Evolutionary conservation across 2,797 vertebrate species (phyloP), one percentile per base, ranked within the genome.

Genomic region (Anguilla megastoma): DNA sequence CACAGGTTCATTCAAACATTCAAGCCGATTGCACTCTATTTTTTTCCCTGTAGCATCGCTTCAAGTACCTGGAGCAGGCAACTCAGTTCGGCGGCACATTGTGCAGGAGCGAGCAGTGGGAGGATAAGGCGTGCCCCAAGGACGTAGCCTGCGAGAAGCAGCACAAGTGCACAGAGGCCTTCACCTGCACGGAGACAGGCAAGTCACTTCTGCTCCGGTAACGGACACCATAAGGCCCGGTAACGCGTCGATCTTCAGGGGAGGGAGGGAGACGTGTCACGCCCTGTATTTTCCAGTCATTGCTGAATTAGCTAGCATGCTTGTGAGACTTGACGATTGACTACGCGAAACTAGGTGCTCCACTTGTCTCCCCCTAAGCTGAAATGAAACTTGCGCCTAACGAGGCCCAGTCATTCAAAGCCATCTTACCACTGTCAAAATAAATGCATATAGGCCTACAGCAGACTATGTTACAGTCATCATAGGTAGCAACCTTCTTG

Each of bases 111-210:
- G 88, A 91, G 0, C 88, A 97, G 30, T 98, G 97, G 98, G 97
- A 96, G 0, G 92, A 92, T 71, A 92, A 89, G 88, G 89, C 80
- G 0, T 99, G 98, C 90, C 92, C n/a, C 0, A 85, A 93, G 0
- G 87, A 90, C 41, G 86, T 58, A 0, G 45, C 90, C 0, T 99
- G 98, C 91, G 3, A 93, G 21, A 88, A 89, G 66, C 86, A 92
- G 50, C 80, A 94, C 91, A 87, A 97, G 96, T 91, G 98, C 91
- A 93, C 91, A 21, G 93, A 95, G 6, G 93, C 91, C 88, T 99
- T 98, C 90, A 96, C 91, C 90, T 99, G 98, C n/a, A 54, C 91
- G 58, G 95, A 93, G 85, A 94, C 95, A 85, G 98, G 98, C 96
- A 90, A 95, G 96, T 93, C 54, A 18, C 69, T 74, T 41, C 52